Evolutionary conservation across 2,797 vertebrate species (phyloP), one percentile per base, ranked within the genome.

Genomic region (Nyctalus aviator): DNA sequence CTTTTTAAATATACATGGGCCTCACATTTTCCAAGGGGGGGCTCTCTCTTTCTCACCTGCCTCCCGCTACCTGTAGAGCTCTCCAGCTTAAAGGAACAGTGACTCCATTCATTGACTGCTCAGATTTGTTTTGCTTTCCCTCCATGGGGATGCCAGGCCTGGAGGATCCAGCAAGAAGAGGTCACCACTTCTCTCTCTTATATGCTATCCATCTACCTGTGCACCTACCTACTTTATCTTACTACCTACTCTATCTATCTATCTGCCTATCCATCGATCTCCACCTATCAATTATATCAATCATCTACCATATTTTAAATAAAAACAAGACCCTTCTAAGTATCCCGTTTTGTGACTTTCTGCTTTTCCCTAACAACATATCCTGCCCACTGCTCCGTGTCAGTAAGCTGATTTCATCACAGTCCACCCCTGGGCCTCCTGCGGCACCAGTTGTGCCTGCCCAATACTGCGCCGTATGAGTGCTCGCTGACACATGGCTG

Each of bases 21-120:
- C 91, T 97, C 95, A 50, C 1, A n/a, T 94, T 94, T 97, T 94
- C 72, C 91, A 21, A 44, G 84, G 76, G 84, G 85, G 35, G 90
- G 44, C 93, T 69, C 15, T 30, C 93, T 57, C 94, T 77, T 90
- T 87, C 73, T 23, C 75, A 90, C 81, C 55, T 0, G 23, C 79
- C 77, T 71, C 62, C 1, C 9, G 59, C 76, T 73, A 50, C 84
- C 86, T 12, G 4, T 1, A 73, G 86, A 88, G 44, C 41, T 35
- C 48, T 0, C 3, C 46, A 30, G 75, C 94, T 91, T 53, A 50
- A 21, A 91, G 89, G 82, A 46, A 32, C 0, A 55, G 35, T 8
- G 77, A 73, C 81, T 73, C 12, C 48, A 94, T 69, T 89, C 76
- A 35, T 30, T 21, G 10, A 15, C 76, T 73, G 71, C 66, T 81